Evolutionary conservation across 2,888 invertebrate genomes (phyloP).

Genomic region (Euphydryas editha): DNA sequence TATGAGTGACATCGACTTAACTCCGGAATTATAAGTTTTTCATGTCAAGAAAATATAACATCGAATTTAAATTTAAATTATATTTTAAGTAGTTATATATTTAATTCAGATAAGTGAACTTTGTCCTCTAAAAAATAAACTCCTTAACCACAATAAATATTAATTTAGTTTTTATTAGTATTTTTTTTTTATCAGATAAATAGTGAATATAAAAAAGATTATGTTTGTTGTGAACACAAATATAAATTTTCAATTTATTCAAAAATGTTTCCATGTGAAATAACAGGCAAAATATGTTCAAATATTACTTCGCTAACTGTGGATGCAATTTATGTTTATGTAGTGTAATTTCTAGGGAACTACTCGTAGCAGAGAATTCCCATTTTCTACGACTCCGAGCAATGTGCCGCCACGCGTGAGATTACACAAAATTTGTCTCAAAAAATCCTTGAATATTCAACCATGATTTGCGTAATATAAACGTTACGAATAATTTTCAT

Average conservation of each 20-base stretch:
- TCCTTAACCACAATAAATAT: too few relatives aligned
- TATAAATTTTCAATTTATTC: slow-evolving; percentile 22
- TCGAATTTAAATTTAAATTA: too few relatives aligned
- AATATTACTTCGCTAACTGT: slow-evolving; percentile 26
- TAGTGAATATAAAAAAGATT: too few relatives aligned
- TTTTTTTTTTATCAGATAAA: too few relatives aligned
- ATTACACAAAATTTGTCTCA: slow-evolving; percentile 66
- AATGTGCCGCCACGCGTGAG: slow-evolving; percentile 62
- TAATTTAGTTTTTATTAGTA: too few relatives aligned
- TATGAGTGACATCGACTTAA: too few relatives aligned
- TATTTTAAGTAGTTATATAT: too few relatives aligned
- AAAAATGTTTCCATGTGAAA: slow-evolving; percentile 5
- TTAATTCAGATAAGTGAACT: too few relatives aligned
- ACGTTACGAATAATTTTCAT: slow-evolving; percentile 9
- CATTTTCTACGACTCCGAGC: slow-evolving; percentile 43
- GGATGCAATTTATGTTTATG: slow-evolving; percentile 33
- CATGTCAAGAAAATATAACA: too few relatives aligned
- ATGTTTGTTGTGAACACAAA: too few relatives aligned
- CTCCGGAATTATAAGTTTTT: too few relatives aligned
- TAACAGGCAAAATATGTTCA: slow-evolving; percentile 20
- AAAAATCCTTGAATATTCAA: slow-evolving; percentile 51
- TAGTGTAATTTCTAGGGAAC: slow-evolving; percentile 32
- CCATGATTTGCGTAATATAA: slow-evolving; percentile 14
- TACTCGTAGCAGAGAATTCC: slow-evolving; percentile 19
- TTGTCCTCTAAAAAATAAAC: too few relatives aligned